phyloP scores from a whole-genome alignment of 1,140 invertebrate species.

The Ericerus pela region DNA sequence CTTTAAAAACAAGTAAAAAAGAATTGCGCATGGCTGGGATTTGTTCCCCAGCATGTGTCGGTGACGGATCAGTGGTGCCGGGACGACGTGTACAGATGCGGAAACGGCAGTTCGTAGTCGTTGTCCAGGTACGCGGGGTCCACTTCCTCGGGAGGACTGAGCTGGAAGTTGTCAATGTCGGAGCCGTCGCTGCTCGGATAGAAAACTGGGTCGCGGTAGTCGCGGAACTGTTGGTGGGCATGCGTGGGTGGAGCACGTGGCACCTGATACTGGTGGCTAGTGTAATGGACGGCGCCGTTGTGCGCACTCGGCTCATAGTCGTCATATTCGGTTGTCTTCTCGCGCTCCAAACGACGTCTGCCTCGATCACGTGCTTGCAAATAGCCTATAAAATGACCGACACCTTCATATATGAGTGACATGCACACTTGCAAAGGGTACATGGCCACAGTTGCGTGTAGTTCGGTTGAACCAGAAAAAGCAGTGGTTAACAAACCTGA shows the following conservation, averaged over 20 bases:
- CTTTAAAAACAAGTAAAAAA: too few species aligned
- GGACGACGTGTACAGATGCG: neutral
- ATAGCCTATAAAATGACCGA: neutral
- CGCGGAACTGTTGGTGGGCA: neutral
- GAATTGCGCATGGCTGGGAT: too few species aligned
- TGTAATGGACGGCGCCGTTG: slow-evolving; percentile 14
- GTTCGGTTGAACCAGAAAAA: too few species aligned
- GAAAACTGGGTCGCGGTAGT: neutral
- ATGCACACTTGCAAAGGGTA: too few species aligned
- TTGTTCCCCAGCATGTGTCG: too few species aligned
- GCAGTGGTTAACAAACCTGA: too few species aligned
- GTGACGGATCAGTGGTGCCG: too few species aligned
- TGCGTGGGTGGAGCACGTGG: slow-evolving; percentile 1
- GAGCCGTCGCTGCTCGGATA: slow-evolving; percentile 3
- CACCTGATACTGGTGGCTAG: slow-evolving; percentile 2
- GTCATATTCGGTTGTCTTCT: slow-evolving; percentile 18
- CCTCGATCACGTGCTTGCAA: slow-evolving; percentile 8
- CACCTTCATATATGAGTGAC: too few species aligned
- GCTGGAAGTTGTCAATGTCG: slow-evolving; percentile 6
- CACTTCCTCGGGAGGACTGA: slow-evolving; percentile 6
- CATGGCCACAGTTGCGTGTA: too few species aligned
- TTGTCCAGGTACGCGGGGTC: neutral
- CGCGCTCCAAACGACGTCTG: slow-evolving; percentile 15
- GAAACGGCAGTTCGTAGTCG: neutral
- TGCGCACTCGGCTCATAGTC: slow-evolving; percentile 16